phyloP scores from a whole-genome alignment of 2,113 vertebrate species.

The Phodopus roborovskii region DNA sequence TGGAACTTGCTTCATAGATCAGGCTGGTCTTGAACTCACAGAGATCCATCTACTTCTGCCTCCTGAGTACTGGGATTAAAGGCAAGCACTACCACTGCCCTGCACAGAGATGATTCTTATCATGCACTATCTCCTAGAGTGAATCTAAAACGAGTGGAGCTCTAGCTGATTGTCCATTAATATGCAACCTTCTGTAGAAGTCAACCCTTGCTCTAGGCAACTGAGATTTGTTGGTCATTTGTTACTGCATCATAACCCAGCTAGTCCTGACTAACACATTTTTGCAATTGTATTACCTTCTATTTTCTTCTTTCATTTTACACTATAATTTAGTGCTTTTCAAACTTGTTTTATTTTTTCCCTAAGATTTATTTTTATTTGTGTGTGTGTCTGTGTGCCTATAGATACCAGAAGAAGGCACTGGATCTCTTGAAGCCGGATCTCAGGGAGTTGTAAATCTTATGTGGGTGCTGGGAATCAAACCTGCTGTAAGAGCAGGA shows the following conservation, averaged over 20 bases:
- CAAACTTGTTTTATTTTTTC: not conserved
- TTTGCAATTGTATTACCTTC: not conserved
- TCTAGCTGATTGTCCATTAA: not conserved
- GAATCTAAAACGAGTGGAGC: not conserved
- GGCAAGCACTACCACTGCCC: no score
- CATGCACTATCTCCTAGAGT: not conserved
- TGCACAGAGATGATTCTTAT: not conserved
- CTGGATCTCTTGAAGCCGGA: not conserved
- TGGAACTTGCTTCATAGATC: no score
- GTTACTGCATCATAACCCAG: not conserved
- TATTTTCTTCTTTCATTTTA: not conserved
- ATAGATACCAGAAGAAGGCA: not conserved
- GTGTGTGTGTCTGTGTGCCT: not conserved
- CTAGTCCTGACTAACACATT: not conserved
- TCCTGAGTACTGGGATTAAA: no score
- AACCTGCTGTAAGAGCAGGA: not conserved
- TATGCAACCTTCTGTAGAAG: not conserved
- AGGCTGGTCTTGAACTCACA: no score
- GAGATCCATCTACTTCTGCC: no score
- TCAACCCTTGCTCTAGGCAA: not conserved
- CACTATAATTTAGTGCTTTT: not conserved
- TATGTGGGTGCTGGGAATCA: no score
- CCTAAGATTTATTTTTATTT: not conserved
- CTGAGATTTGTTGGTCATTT: constrained; percentile 14
- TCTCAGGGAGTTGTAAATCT: not conserved